A percentile compares a stretch with the other conserved stretches of the same genome.
Conservation (phyloP, 1,140 invertebrate genomes). For the Ditylenchus dipsaci region DNA sequence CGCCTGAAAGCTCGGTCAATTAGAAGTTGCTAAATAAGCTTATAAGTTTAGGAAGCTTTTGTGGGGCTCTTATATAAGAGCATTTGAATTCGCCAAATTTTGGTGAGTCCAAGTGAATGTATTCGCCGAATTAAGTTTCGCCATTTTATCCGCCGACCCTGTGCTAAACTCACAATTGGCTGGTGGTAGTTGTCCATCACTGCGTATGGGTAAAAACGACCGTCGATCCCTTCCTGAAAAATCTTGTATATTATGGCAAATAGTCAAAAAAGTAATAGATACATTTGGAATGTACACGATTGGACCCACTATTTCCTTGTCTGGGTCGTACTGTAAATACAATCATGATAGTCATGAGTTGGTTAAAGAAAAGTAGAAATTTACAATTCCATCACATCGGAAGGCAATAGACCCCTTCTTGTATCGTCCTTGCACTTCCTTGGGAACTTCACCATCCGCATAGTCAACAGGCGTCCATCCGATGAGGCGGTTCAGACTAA, state of each 20-base stretch:
- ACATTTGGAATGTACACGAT: slow-evolving; percentile 46
- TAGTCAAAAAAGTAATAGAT: too few species aligned
- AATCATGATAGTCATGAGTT: slow-evolving; percentile 2
- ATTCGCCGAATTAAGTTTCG: too few species aligned
- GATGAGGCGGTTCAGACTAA: slow-evolving; percentile 55
- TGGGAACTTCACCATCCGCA: slow-evolving; percentile 35
- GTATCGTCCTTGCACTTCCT: slow-evolving; percentile 48
- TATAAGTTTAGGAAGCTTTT: too few species aligned
- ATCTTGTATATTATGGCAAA: too few species aligned
- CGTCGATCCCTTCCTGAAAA: slow-evolving; percentile 44
- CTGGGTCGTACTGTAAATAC: slow-evolving; percentile 39
- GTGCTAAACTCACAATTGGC: slow-evolving; percentile 55
- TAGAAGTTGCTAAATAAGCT: too few species aligned
- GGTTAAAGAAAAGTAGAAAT: slow-evolving; percentile 7
- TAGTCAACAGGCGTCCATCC: slow-evolving; percentile 51
- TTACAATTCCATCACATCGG: slow-evolving; percentile 52
- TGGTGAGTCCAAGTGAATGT: too few species aligned
- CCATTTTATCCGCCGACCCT: too few species aligned
- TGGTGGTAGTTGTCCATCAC: slow-evolving; percentile 56
- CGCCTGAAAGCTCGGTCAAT: slow-evolving; percentile 43
- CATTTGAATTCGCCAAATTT: too few species aligned
- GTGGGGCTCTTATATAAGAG: too few species aligned
- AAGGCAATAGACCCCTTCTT: slow-evolving; percentile 48
- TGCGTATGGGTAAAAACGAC: slow-evolving; percentile 54
- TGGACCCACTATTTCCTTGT: slow-evolving; percentile 49